Conservation (phyloP, 2,797 vertebrate species). For the Sebastes melanostomus region DNA sequence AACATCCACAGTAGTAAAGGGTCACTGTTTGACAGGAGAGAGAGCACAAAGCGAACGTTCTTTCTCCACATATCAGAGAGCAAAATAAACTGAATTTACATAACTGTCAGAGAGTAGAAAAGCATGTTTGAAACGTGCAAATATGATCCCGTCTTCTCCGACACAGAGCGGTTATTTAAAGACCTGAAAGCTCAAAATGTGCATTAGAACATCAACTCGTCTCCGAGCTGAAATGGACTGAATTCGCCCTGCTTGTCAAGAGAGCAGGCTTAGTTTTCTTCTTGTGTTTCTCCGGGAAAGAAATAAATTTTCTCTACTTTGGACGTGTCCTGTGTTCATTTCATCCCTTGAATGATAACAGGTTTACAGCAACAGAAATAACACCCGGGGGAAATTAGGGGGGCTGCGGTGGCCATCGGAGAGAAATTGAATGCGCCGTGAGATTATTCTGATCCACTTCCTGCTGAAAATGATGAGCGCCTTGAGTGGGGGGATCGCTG, state of each 20-base stretch:
- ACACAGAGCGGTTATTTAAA: constrained; percentile 38
- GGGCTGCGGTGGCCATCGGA: constrained; percentile 52
- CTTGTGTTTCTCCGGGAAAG: constrained; percentile 31
- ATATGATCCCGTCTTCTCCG: constrained; percentile 29
- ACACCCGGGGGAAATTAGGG: constrained; percentile 75
- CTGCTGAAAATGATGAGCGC: constrained; percentile 67
- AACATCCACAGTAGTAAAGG: constrained; percentile 3
- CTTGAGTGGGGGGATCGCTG: constrained; percentile 53
- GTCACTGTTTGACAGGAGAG: constrained; percentile 42
- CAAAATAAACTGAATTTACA: constrained; percentile 59
- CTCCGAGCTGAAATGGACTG: constrained; percentile 8
- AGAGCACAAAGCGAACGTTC: constrained; percentile 53
- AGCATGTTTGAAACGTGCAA: constrained; percentile 36
- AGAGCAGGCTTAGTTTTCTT: neutral
- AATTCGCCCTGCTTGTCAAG: constrained; percentile 26
- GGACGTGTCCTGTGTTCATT: constrained; percentile 45
- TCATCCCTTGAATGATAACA: constrained; percentile 71
- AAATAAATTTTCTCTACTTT: constrained; percentile 40
- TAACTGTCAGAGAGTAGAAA: constrained; percentile 53
- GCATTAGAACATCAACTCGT: constrained; percentile 33
- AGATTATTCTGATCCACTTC: constrained; percentile 73
- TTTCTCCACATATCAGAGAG: constrained; percentile 55
- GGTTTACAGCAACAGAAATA: constrained; percentile 71
- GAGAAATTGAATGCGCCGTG: constrained; percentile 54
- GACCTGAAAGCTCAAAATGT: constrained; percentile 23